Evolutionary conservation across 2,888 invertebrate genomes (phyloP), one percentile per base, ranked within the genome.

Genomic region (Mesorhabditis sp.): DNA sequence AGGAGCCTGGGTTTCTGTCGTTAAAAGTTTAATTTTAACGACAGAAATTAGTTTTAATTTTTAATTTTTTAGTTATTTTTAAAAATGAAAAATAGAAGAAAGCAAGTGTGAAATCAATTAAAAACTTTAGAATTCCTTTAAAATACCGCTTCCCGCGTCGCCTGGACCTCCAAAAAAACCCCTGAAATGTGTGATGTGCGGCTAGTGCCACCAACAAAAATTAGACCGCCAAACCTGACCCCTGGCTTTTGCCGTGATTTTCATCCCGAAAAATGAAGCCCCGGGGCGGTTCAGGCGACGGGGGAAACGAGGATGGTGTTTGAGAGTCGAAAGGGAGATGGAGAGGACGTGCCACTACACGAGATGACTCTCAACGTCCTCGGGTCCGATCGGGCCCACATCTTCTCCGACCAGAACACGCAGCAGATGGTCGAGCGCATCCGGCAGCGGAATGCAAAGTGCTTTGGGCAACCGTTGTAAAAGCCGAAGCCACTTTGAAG

Each of bases 351-450:
- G 6, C 75, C 70, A 15, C 63, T 82, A 63, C 80, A 84, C 71
- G 73, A 76, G 45, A 72, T 76, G 43, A 82, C 79, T 5, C 70
- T 83, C 68, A 76, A 78, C 10, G 73, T 75, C 28, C 78, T 83
- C 41, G 80, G 78, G 10, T 70, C 72, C 62, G 74, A 78, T 62
- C 45, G 50, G 45, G 68, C 69, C 28, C 78, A 82, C 65, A 66
- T 71, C 1, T 83, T 77, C 74, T 77, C 78, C 10, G 78, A 83
- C 64, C 65, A 69, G 41, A 83, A 74, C 43, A 80, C 80, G 68
- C 75, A 82, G 42, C 66, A 76, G 43, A 70, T 83, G 15, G 75
- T 84, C 45, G 78, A 81, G 67, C 74, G 70, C 61, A 71, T 76
- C 66, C 74, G 79, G 68, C 78, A 76, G 69, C 63, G 80, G 63